Evolutionary conservation across 2,113 vertebrate genomes (phyloP).

Genomic region (Pomatorhinus ruficollis): DNA sequence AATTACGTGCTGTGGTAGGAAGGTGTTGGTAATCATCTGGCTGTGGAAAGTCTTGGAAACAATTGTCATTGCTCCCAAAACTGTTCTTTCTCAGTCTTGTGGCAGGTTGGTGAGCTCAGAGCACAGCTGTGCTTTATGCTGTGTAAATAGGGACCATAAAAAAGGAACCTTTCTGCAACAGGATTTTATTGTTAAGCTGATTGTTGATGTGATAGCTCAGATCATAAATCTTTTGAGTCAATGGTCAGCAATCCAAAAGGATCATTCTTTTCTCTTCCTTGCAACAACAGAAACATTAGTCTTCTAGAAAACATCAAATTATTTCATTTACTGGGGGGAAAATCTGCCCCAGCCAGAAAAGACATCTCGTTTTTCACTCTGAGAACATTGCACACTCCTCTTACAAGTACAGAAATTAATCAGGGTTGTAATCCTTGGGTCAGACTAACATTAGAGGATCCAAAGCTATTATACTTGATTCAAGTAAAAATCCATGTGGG

Average conservation of each 20-base stretch:
- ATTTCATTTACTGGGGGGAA: not conserved
- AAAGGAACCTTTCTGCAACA: not conserved
- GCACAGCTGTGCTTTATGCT: conserved; percentile 56
- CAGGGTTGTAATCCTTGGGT: not conserved
- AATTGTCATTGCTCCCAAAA: not conserved
- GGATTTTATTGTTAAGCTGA: conserved; percentile 39
- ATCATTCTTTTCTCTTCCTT: conserved; percentile 13
- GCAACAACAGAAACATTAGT: not conserved
- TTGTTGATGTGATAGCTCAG: conserved; percentile 24
- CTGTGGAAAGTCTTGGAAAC: not conserved
- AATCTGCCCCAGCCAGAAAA: not conserved
- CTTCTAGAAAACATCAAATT: not conserved
- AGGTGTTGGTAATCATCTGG: not conserved
- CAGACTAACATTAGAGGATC: not conserved
- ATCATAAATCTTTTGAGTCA: conserved; percentile 14
- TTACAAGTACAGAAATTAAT: not conserved
- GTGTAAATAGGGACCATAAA: conserved; percentile 9
- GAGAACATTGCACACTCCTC: not conserved
- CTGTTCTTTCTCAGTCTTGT: not conserved
- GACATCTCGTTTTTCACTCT: not conserved
- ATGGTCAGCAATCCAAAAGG: not conserved
- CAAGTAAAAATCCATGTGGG: not conserved
- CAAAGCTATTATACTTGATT: not conserved
- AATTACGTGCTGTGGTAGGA: not conserved
- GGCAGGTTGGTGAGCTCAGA: conserved; percentile 36